phyloP scores from a whole-genome alignment of 2,888 invertebrate species.

The Apamea epomidion region DNA sequence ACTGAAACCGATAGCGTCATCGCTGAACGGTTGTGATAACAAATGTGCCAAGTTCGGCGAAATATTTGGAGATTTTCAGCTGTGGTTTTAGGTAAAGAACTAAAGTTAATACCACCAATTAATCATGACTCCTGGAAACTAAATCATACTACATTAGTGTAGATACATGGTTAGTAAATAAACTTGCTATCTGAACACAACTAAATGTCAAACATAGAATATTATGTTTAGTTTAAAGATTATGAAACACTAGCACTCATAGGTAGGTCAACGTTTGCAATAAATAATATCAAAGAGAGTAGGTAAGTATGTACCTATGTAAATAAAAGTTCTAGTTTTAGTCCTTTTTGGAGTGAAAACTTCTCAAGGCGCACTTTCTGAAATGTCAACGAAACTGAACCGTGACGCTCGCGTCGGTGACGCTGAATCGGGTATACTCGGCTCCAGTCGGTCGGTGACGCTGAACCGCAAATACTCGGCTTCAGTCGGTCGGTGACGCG shows the following conservation, averaged over 20 bases:
- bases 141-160: background rate
- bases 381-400: background rate
- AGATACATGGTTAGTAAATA: background rate
- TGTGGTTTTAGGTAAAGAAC: background rate
- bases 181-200: background rate
- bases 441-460: background rate
- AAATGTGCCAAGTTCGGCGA: conserved; percentile 26
- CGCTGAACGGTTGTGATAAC: conserved; percentile 37
- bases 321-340: background rate
- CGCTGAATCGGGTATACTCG: background rate
- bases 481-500: background rate
- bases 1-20: conserved; percentile 46
- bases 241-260: background rate
- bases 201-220: background rate
- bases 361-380: background rate
- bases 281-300: background rate
- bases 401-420: background rate
- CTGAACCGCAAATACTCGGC: background rate
- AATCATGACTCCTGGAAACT: too few relatives aligned
- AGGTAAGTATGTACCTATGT: background rate
- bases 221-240: conserved; percentile 7
- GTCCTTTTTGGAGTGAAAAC: background rate
- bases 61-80: conserved; percentile 17
- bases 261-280: background rate
- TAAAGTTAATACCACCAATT: background rate